phyloP scores from a whole-genome alignment of 2,888 invertebrate genomes.

The Arenicola marina region DNA sequence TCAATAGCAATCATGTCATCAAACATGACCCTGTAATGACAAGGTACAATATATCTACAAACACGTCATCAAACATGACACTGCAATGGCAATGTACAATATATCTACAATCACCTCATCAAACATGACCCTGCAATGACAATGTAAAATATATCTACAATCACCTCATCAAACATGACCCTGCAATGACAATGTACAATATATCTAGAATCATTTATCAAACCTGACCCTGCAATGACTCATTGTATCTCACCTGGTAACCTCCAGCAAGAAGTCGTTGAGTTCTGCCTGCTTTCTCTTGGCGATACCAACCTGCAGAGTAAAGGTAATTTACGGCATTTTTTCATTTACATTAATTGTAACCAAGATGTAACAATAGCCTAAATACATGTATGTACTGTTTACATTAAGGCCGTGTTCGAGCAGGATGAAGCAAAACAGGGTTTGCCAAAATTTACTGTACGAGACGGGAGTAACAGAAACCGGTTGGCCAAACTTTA shows the following conservation, averaged over 20 bases:
- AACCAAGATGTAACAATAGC: no score
- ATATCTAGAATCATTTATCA: no score
- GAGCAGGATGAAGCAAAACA: no score
- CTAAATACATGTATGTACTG: no score
- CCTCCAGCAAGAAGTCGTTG: conserved; percentile 20
- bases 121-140: conserved; percentile 36
- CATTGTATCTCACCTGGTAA: conserved; percentile 16
- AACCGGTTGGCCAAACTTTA: no score
- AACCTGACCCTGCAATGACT: conserved; percentile 35
- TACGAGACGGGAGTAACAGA: no score
- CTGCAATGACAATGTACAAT: conserved; percentile 16
- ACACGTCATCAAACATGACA: conserved; percentile 44
- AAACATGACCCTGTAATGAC: conserved; percentile 36
- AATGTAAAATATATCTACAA: conserved; percentile 15
- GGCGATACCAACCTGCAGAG: no score
- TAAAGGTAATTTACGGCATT: no score
- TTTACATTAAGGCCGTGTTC: no score
- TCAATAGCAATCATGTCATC: conserved; percentile 44
- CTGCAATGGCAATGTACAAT: conserved; percentile 16
- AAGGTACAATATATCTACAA: conserved; percentile 15
- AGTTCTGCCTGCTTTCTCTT: conserved; percentile 17
- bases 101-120: conserved; percentile 44
- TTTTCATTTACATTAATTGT: no score
- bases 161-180: conserved; percentile 44
- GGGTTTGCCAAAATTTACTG: no score